These are phyloP conservation scores for Achatina immaculata DNA, from an alignment of 1,140 invertebrate species.

Conservation along the genomic window DNA sequence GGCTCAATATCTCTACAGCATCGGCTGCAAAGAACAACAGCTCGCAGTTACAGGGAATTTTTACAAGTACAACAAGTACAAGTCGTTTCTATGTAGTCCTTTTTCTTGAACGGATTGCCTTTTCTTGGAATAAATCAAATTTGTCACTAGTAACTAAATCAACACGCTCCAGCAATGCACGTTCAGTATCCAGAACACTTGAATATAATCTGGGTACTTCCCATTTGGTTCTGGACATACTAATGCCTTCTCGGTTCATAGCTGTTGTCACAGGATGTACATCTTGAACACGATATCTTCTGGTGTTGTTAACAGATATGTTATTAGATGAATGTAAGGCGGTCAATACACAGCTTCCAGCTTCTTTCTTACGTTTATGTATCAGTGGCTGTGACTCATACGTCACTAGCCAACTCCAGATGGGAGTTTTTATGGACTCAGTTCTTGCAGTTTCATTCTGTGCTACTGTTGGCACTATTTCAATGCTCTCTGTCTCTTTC, in stretches of 20 bases:
- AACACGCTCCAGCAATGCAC: neutral
- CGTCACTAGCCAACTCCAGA: constrained; percentile 13
- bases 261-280: constrained; percentile 56
- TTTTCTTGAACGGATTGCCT: too few species aligned
- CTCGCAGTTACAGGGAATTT: too few species aligned
- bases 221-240: constrained; percentile 54
- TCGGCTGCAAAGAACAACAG: too few species aligned
- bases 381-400: neutral
- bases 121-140: neutral
- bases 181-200: constrained; percentile 12
- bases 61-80: too few species aligned
- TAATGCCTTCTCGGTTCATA: constrained; percentile 53
- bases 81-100: too few species aligned
- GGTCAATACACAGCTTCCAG: neutral
- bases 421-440: neutral
- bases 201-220: constrained; percentile 40
- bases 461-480: neutral
- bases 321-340: neutral
- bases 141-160: neutral
- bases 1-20: too few species aligned
- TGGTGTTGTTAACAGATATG: neutral
- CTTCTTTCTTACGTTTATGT: neutral
- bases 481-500: neutral
- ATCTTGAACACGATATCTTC: constrained; percentile 42
- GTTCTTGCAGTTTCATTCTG: neutral